phyloP scores from a whole-genome alignment of 2,888 invertebrate genomes.

The Gymnosoma rotundatum region DNA sequence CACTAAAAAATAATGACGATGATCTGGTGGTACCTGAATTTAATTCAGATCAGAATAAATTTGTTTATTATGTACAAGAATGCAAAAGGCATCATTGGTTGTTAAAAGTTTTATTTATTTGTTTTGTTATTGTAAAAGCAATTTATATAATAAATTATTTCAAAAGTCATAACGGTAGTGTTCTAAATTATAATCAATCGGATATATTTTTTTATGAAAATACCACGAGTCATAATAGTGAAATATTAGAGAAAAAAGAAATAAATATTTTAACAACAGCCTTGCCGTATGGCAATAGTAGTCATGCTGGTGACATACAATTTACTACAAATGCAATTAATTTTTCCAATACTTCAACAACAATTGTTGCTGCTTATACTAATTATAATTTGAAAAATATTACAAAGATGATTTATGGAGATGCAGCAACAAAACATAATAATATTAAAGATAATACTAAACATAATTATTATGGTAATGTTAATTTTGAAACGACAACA shows the following conservation, averaged over 20 bases:
- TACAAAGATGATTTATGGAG: background rate
- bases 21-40: background rate
- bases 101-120: conserved; percentile 46
- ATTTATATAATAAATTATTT: conserved; percentile 51
- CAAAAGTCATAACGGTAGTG: conserved; percentile 3
- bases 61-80: background rate
- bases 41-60: background rate
- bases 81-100: conserved; percentile 33
- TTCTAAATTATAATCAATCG: conserved; percentile 14
- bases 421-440: conserved; percentile 11
- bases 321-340: background rate
- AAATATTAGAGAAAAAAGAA: background rate
- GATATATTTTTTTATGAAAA: conserved; percentile 6
- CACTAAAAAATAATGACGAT: conserved; percentile 40
- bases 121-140: conserved; percentile 48
- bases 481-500: conserved; percentile 25
- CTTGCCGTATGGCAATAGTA: background rate
- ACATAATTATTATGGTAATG: background rate
- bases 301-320: background rate
- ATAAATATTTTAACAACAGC: background rate
- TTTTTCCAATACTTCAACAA: background rate
- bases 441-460: background rate
- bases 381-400: conserved; percentile 4
- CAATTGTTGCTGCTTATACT: background rate
- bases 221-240: background rate